Base-by-base conservation (phyloP, 2,113 vertebrate genomes). In the Dasyprocta punctata region DNA sequence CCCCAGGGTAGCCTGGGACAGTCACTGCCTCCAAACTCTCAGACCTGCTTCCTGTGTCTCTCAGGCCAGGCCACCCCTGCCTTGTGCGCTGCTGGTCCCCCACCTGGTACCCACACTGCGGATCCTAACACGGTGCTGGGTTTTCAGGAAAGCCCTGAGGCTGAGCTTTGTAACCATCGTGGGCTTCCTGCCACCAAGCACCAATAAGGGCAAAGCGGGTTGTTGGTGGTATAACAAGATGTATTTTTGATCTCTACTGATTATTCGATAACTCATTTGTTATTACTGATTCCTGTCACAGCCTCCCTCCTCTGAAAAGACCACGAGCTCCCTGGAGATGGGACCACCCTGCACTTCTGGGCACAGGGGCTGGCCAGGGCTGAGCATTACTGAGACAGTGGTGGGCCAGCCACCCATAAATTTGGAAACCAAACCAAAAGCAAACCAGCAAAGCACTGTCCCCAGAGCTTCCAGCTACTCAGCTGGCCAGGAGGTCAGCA, bases 381-480 rank as follows among this genome's bases (percentile, higher is more conserved):
- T 54, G 33, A 44, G 24, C 5, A 0, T 56, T 36, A 54, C 28
- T 14, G 24, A 67, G 16, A n/a, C 3, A 24, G 20, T 56, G 81
- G 7, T 0, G n/a, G 2, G 28, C 38, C 13, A 33, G 4, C 14
- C 69, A 30, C 52, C 28, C 92, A 83, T 49, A 73, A 26, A 88
- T 92, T 22, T 81, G 44, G 69, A 92, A 90, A 44, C 86, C 86
- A 84, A 82, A 56, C 30, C 67, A 26, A 86, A 30, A 95, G 69
- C 44, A 84, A 94, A 95, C n/a, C 92, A 63, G 44, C 33, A 44
- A 30, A 41, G 65, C 11, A 4, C 83, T 24, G 82, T 86, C 61
- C 90, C 87, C 89, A 61, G 65, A 93, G 95, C 82, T 28, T 36
- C 67, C 36, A 49, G 86, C 78, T 65, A 20, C 83, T 38, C 47